Conservation (phyloP, 2,797 vertebrate genomes). For the Caiman crocodilus region DNA sequence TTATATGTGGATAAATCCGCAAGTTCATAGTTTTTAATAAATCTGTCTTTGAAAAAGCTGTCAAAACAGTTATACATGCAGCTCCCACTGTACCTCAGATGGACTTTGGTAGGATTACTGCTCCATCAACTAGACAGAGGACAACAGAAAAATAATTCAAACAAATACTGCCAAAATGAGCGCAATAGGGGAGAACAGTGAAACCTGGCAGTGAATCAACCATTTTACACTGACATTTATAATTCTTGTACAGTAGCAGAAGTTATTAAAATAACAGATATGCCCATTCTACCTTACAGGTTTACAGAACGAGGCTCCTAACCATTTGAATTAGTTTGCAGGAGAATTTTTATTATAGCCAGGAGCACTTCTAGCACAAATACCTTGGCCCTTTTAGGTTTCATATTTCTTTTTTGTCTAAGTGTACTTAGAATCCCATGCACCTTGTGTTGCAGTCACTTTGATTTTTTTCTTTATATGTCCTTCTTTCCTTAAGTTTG, state of each 20-base stretch:
- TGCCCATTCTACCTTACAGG: neutral
- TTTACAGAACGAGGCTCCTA: slow-evolving; percentile 5
- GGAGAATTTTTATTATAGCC: neutral
- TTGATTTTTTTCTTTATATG: neutral
- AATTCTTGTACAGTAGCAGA: slow-evolving; percentile 26
- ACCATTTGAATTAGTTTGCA: slow-evolving; percentile 12
- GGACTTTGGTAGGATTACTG: slow-evolving; percentile 16
- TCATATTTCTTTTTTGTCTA: neutral
- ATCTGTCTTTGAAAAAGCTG: neutral
- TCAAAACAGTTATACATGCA: no score
- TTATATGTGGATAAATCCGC: neutral
- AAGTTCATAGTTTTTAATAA: neutral
- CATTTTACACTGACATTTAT: neutral
- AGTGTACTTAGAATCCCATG: neutral
- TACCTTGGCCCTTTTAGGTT: neutral
- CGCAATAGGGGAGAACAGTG: slow-evolving; percentile 25
- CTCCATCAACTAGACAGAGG: neutral
- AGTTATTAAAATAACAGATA: slow-evolving; percentile 18
- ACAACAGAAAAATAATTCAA: slow-evolving; percentile 39
- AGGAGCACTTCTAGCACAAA: neutral
- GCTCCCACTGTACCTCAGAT: neutral
- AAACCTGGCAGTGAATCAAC: slow-evolving; percentile 5
- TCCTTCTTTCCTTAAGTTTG: neutral
- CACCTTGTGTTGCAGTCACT: neutral
- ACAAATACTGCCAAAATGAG: neutral